phyloP scores from a whole-genome alignment of 2,888 invertebrate genomes.

The Crioceris asparagi region DNA sequence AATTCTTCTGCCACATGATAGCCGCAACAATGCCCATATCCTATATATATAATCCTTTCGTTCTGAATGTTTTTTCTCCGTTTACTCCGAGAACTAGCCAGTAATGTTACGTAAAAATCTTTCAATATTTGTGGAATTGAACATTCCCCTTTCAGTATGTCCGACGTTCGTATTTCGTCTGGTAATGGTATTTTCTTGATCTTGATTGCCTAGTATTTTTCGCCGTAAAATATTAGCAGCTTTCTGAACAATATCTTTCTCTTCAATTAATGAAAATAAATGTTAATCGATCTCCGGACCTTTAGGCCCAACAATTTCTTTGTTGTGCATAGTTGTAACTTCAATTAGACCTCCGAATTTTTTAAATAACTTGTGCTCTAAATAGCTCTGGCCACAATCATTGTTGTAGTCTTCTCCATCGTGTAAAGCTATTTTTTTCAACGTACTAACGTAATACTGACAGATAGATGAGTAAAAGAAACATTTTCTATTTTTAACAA shows the following conservation, averaged over 20 bases:
- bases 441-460: not conserved
- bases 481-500: not conserved
- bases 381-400: not conserved
- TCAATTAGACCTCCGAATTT: not conserved
- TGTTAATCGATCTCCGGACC: not conserved
- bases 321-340: not conserved
- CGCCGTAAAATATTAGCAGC: no score
- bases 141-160: conserved; percentile 4
- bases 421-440: not conserved
- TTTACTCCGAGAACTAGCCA: conserved; percentile 2
- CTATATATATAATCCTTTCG: no score
- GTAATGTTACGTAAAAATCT: conserved; percentile 3
- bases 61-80: conserved; percentile 1
- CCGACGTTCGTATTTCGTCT: not conserved
- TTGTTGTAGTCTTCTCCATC: not conserved
- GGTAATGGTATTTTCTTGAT: conserved; percentile 3
- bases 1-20: conserved; percentile 12
- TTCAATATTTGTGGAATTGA: conserved; percentile 4
- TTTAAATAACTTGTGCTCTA: not conserved
- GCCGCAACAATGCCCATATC: conserved; percentile 15
- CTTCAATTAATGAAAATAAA: conserved; percentile 4
- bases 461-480: not conserved
- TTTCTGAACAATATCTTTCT: conserved; percentile 2
- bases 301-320: not conserved
- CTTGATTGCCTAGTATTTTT: conserved; percentile 2